Evolutionary conservation across 1,140 invertebrate species (phyloP).

Genomic region (Drosophila carrolli): DNA sequence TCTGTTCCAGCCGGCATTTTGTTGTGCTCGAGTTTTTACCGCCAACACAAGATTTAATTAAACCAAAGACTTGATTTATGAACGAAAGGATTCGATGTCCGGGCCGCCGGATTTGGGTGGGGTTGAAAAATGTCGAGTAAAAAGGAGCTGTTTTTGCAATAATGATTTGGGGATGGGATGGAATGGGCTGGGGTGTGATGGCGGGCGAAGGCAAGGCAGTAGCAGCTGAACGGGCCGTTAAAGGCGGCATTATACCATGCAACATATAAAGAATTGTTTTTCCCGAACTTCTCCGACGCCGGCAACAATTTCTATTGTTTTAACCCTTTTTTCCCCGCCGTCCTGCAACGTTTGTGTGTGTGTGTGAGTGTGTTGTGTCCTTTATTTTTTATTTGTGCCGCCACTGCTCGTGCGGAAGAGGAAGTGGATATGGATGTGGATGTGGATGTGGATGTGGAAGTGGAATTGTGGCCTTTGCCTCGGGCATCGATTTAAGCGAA

Average conservation of each 20-base stretch:
- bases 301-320: constrained; percentile 75
- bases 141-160: constrained; percentile 78
- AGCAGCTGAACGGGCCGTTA: constrained; percentile 79
- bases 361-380: background rate
- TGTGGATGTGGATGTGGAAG: background rate
- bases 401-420: constrained; percentile 59
- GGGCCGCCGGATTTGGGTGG: constrained; percentile 27
- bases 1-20: constrained; percentile 46
- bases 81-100: constrained; percentile 84
- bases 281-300: constrained; percentile 24
- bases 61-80: constrained; percentile 85
- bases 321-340: constrained; percentile 64
- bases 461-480: constrained; percentile 65
- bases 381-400: constrained; percentile 46
- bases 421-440: constrained; percentile 37
- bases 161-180: constrained; percentile 69
- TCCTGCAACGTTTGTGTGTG: background rate
- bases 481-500: constrained; percentile 63
- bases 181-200: no score
- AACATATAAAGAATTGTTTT: constrained; percentile 76
- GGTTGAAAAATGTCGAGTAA: constrained; percentile 73
- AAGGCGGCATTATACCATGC: constrained; percentile 68
- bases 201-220: constrained; percentile 3
- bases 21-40: constrained; percentile 80
- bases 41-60: constrained; percentile 85